Conservation (phyloP, 2,888 invertebrate species). For the Xestia sexstrigata region DNA sequence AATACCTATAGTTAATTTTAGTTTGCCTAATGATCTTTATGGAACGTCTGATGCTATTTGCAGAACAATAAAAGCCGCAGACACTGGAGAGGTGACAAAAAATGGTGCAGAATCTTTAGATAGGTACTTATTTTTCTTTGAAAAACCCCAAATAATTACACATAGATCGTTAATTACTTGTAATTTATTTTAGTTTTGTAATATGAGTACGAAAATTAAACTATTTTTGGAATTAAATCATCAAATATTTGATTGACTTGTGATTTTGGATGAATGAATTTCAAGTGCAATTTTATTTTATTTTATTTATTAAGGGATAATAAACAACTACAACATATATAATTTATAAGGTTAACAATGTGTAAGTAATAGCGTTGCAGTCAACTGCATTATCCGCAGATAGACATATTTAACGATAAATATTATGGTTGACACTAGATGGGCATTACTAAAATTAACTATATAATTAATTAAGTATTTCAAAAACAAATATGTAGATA, state of each 20-base stretch:
- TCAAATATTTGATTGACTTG: not conserved
- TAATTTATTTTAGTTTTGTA: not conserved
- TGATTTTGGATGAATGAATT: not conserved
- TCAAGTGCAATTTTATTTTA: too few species aligned
- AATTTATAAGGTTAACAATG: too few species aligned
- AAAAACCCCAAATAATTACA: not conserved
- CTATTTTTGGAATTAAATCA: not conserved
- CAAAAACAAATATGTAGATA: too few species aligned
- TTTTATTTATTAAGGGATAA: too few species aligned
- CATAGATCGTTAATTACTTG: not conserved
- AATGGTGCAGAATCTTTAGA: not conserved
- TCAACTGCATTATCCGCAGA: too few species aligned
- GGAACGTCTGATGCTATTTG: not conserved
- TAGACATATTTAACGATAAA: too few species aligned
- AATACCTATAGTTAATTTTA: constrained; percentile 2
- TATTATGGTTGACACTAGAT: too few species aligned
- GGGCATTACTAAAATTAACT: too few species aligned
- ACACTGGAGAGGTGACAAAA: constrained; percentile 11
- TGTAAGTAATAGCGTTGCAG: too few species aligned
- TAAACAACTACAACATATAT: too few species aligned
- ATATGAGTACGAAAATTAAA: not conserved
- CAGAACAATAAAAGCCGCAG: not conserved
- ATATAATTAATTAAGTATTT: too few species aligned
- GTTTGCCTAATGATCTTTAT: constrained; percentile 29
- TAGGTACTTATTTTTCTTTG: not conserved